These are phyloP conservation scores for Artibeus lituratus DNA, from an alignment of 2,797 vertebrate genomes.

Conservation along the genomic window DNA sequence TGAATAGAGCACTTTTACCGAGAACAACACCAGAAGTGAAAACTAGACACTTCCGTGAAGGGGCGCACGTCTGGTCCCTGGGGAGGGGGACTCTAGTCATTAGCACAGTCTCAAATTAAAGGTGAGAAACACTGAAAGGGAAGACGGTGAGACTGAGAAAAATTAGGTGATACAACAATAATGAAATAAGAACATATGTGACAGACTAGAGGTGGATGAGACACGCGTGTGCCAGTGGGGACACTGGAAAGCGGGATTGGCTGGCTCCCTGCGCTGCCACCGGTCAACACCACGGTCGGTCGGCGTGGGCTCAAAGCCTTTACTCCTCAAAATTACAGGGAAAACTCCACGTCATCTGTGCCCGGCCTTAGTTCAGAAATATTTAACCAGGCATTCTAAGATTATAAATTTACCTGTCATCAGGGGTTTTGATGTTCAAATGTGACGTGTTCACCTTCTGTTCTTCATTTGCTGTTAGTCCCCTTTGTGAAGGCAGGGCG, in stretches of 20 bases:
- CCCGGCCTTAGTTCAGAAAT: neutral
- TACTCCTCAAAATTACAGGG: neutral
- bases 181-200: neutral
- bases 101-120: neutral
- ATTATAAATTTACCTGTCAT: neutral
- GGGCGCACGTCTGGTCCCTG: neutral
- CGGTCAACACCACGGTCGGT: neutral
- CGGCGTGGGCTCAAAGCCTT: neutral
- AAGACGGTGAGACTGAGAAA: neutral
- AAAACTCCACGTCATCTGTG: neutral
- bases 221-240: neutral
- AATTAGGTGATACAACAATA: neutral
- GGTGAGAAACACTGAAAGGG: neutral
- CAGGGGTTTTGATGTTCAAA: constrained; percentile 3
- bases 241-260: neutral
- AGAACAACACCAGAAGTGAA: neutral
- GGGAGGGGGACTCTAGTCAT: neutral
- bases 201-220: neutral
- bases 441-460: neutral
- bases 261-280: neutral
- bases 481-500: neutral
- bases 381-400: neutral
- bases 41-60: neutral
- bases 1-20: neutral
- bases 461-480: constrained; percentile 16